Evolutionary conservation across 2,797 vertebrate genomes (phyloP).

Genomic region (Fringilla coelebs): DNA sequence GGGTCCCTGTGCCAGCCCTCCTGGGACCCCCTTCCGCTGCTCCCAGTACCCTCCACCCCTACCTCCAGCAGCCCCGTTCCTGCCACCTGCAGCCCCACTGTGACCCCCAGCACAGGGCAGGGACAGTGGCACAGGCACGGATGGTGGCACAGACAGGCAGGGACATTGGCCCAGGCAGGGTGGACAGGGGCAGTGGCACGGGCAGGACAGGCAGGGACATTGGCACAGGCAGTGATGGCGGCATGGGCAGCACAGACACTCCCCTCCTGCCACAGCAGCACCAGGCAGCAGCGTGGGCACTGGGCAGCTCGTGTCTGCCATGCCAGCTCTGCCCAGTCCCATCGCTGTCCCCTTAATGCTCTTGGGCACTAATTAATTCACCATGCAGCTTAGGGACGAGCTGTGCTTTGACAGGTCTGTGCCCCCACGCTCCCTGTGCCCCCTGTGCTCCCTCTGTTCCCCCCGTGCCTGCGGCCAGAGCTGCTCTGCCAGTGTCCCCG

Average conservation of each 20-base stretch:
- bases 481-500: neutral
- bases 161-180: neutral
- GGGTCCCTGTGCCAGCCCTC: neutral
- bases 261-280: neutral
- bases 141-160: neutral
- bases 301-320: neutral
- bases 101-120: neutral
- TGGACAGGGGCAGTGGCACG: fast-evolving
- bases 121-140: neutral
- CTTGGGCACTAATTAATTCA: neutral
- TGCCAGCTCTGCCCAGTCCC: neutral
- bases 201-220: neutral
- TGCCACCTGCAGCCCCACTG: neutral
- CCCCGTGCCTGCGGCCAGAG: fast-evolving
- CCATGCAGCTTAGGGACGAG: neutral
- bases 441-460: neutral
- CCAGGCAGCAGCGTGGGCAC: neutral
- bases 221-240: neutral
- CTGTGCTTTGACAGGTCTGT: neutral
- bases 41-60: neutral
- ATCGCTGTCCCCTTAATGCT: neutral
- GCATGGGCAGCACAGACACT: neutral
- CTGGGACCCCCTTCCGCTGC: neutral
- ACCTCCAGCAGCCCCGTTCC: neutral
- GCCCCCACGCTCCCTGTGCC: too few species aligned